Percentiles rank a stretch among this genome's conserved stretches.
Evolutionary conservation across 2,113 vertebrate species (phyloP).

Genomic region (Eclectus roratus): DNA sequence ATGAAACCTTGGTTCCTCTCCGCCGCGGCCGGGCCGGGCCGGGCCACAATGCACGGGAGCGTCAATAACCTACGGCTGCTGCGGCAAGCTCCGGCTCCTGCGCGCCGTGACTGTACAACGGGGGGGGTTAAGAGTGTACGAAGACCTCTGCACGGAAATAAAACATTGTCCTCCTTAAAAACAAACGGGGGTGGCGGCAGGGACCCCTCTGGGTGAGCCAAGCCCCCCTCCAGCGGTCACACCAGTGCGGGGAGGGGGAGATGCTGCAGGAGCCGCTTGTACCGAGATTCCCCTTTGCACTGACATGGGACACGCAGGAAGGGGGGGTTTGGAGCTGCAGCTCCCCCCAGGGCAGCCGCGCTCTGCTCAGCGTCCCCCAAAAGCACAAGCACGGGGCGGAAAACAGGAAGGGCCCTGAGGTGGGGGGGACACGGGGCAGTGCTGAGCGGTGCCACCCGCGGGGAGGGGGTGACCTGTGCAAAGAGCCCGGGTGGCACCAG

Average conservation of each 20-base stretch:
- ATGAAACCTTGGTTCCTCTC: too few species aligned
- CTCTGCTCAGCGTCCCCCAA: neutral
- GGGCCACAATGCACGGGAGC: too few species aligned
- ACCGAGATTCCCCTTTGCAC: neutral
- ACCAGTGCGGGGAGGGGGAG: neutral
- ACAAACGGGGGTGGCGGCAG: neutral
- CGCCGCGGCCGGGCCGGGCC: too few species aligned
- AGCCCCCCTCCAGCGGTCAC: too few species aligned
- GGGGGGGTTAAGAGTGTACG: conserved; percentile 36
- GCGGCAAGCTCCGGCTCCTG: too few species aligned
- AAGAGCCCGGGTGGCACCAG: neutral
- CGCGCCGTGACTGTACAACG: too few species aligned
- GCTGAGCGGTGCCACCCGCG: neutral
- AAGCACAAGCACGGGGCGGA: neutral
- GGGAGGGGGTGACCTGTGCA: neutral
- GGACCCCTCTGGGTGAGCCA: too few species aligned
- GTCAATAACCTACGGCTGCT: too few species aligned
- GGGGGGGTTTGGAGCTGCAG: neutral
- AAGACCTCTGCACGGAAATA: neutral
- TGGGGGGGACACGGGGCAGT: neutral
- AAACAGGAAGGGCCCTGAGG: neutral
- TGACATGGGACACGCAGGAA: neutral
- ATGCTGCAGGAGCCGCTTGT: neutral
- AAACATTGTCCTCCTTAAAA: conserved; percentile 10
- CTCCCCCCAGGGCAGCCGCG: neutral